Percentiles rank a stretch among this genome's conserved stretches.
phyloP scores from a whole-genome alignment of 2,888 invertebrate genomes.

The Xanthorhoe designata region DNA sequence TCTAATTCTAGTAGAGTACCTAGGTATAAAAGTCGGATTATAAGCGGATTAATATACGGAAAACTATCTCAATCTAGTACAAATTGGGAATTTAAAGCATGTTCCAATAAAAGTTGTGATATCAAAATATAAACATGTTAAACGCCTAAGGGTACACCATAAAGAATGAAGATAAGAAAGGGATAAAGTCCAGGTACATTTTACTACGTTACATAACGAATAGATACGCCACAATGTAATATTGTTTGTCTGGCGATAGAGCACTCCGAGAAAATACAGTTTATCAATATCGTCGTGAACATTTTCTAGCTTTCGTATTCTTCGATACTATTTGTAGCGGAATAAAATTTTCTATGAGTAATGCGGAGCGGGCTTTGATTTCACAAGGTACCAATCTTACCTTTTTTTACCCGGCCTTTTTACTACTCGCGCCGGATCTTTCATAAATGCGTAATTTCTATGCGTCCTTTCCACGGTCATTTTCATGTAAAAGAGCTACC shows the following conservation, averaged over 20 bases:
- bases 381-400: slow-evolving; percentile 21
- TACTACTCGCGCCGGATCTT: slow-evolving; percentile 31
- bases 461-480: slow-evolving; percentile 38
- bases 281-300: slow-evolving; percentile 15
- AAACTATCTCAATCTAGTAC: too few relatives aligned
- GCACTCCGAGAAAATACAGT: slow-evolving; percentile 17
- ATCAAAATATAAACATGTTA: background rate
- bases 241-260: slow-evolving; percentile 15
- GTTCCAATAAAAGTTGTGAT: too few relatives aligned
- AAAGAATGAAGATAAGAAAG: background rate
- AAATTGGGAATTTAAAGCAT: too few relatives aligned
- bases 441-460: slow-evolving; percentile 45
- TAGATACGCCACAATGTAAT: slow-evolving; percentile 8
- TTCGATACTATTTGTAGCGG: slow-evolving; percentile 14
- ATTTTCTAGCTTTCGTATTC: slow-evolving; percentile 19
- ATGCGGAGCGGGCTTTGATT: slow-evolving; percentile 12
- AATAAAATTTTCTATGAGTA: slow-evolving; percentile 22
- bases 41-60: too few relatives aligned
- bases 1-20: too few relatives aligned
- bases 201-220: slow-evolving; percentile 2
- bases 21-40: too few relatives aligned
- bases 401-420: slow-evolving; percentile 32
- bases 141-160: background rate
- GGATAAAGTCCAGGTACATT: background rate
- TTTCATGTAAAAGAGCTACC: slow-evolving; percentile 39